Percentiles rank a stretch among this genome's conserved stretches.
phyloP scores from a whole-genome alignment of 2,113 vertebrate species.

The Podocnemis expansa region DNA sequence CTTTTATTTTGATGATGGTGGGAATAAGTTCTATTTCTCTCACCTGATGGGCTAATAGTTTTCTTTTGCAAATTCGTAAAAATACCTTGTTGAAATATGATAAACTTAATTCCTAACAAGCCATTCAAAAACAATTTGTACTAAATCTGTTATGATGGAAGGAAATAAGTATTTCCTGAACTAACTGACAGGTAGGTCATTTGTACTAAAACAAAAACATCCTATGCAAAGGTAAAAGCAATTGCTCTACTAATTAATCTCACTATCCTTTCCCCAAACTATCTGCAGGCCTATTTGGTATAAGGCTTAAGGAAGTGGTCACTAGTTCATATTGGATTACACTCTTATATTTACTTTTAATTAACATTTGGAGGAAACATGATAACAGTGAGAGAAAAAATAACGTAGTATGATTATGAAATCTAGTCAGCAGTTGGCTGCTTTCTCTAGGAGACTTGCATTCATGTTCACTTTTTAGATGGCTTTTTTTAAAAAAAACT shows the following conservation, averaged over 20 bases:
- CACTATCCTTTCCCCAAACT: background rate
- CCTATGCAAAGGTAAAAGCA: slow-evolving; percentile 31
- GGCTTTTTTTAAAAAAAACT: background rate
- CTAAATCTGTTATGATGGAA: slow-evolving; percentile 20
- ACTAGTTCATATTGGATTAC: slow-evolving; percentile 42
- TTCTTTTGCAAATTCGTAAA: background rate
- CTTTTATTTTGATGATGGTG: slow-evolving; percentile 25
- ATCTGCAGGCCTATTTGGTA: slow-evolving; percentile 1
- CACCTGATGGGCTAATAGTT: background rate
- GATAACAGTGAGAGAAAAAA: slow-evolving; percentile 41
- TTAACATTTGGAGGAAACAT: slow-evolving; percentile 61
- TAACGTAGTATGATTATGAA: background rate
- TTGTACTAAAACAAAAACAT: slow-evolving; percentile 46
- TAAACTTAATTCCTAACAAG: background rate
- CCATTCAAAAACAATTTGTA: background rate
- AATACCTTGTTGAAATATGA: background rate
- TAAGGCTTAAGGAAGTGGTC: slow-evolving; percentile 7
- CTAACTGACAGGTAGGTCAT: background rate
- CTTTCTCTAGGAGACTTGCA: background rate
- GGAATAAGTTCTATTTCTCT: slow-evolving; percentile 11
- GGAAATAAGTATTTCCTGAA: slow-evolving; percentile 37
- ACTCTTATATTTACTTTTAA: slow-evolving; percentile 47
- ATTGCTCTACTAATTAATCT: slow-evolving; percentile 57
- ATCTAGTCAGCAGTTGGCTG: background rate
- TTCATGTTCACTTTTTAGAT: background rate